Evolutionary conservation across 2,113 vertebrate genomes (phyloP).

Genomic region (Deroptyus accipitrinus): DNA sequence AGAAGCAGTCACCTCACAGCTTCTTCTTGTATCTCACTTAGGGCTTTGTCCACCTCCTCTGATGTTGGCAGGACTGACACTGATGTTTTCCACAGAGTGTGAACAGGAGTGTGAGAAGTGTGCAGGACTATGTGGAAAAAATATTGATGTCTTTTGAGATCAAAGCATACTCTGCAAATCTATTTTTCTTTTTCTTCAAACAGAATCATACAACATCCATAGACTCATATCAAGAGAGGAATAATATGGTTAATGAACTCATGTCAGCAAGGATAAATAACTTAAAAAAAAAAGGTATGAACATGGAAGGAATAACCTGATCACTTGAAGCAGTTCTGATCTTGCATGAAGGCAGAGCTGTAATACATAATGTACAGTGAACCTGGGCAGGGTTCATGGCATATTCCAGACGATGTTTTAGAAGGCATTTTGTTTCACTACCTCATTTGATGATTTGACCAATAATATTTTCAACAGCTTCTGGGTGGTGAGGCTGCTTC

Average conservation of each 20-base stretch:
- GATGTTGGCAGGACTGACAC: background rate
- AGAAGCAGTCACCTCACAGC: background rate
- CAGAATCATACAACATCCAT: background rate
- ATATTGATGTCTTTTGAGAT: background rate
- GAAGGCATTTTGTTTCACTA: background rate
- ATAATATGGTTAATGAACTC: background rate
- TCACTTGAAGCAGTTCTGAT: background rate
- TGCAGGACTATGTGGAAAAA: background rate
- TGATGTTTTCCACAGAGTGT: background rate
- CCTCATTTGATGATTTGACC: background rate
- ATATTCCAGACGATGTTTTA: background rate
- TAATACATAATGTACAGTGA: background rate
- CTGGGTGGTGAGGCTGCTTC: background rate
- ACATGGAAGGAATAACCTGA: background rate
- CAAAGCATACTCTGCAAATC: background rate
- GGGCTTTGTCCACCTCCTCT: background rate
- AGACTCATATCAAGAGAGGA: background rate
- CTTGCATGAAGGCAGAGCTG: background rate
- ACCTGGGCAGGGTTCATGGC: background rate
- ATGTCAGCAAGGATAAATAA: background rate
- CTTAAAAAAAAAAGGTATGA: background rate
- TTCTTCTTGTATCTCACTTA: background rate
- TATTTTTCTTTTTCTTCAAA: background rate
- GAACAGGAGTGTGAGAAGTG: background rate
- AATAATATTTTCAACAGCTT: background rate